phyloP scores from a whole-genome alignment of 2,797 vertebrate species.

The Acomys russatus region DNA sequence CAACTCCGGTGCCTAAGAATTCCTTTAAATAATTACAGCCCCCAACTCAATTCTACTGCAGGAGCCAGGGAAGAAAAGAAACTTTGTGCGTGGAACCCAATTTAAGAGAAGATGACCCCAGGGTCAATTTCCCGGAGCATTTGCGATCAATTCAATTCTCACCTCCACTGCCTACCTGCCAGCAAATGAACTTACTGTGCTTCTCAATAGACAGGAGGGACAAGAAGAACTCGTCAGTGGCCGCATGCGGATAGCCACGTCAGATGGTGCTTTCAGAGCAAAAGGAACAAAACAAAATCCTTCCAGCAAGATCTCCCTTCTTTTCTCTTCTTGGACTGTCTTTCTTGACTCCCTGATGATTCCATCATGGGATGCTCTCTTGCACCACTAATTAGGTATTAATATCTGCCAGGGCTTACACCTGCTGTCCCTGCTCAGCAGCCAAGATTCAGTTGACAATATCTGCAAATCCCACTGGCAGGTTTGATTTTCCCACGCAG shows the following conservation, averaged over 20 bases:
- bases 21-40: conserved; percentile 83
- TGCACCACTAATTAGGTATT: conserved; percentile 87
- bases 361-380: conserved; percentile 80
- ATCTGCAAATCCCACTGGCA: conserved; percentile 84
- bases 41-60: conserved; percentile 69
- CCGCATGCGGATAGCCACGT: conserved; percentile 81
- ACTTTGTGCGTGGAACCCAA: conserved; percentile 83
- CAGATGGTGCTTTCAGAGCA: conserved; percentile 73
- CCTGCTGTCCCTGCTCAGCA: conserved; percentile 82
- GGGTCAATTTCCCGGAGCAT: conserved; percentile 86
- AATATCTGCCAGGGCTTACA: conserved; percentile 85
- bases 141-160: conserved; percentile 88
- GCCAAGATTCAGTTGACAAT: conserved; percentile 80
- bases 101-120: conserved; percentile 85
- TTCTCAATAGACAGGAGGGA: conserved; percentile 82
- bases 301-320: conserved; percentile 68
- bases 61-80: conserved; percentile 78
- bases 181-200: conserved; percentile 84
- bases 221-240: conserved; percentile 82
- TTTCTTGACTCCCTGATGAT: conserved; percentile 79
- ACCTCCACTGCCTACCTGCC: conserved; percentile 86
- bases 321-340: conserved; percentile 79
- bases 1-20: conserved; percentile 71
- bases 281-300: conserved; percentile 44
- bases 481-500: conserved; percentile 78